A percentile compares a stretch with the other conserved stretches of the same genome.
phyloP scores from a whole-genome alignment of 2,113 vertebrate genomes.

The Bos taurus region ARS-UCD2.0 NC_037337.1:43985501-43986000 shows the following conservation, averaged over 20 bases:
- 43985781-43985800: neutral
- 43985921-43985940: neutral
- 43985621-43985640: neutral
- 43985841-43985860: neutral
- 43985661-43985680: neutral
- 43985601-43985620: neutral
- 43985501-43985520: neutral
- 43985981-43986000: neutral
- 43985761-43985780: neutral
- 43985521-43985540: neutral
- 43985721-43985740: neutral
- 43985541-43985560: neutral
- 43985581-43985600: neutral
- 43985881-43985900: neutral
- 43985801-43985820: neutral
- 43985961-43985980: neutral
- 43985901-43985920: neutral
- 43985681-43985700: neutral
- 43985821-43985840: neutral
- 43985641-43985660: neutral
- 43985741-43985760: neutral
- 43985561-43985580: neutral
- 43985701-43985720: neutral
- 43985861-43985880: neutral
- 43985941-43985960: neutral